Base-by-base conservation (phyloP, 2,797 vertebrate species). In the Manis pentadactyla region DNA sequence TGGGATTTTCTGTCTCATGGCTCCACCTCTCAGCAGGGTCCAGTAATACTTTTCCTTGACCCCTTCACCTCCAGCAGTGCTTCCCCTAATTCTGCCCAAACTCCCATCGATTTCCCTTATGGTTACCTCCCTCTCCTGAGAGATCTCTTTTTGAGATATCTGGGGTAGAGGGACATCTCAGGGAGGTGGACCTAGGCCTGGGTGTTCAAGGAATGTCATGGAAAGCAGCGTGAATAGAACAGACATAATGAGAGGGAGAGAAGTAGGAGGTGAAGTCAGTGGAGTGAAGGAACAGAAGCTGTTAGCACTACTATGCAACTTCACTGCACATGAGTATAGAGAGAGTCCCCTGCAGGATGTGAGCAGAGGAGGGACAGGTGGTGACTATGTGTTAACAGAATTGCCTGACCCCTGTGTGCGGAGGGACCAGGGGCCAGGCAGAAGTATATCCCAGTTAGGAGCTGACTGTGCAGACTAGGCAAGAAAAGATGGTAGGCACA, bases 251-350 rank as follows among this genome's bases (percentile, higher is more conserved):
- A 25, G 42, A 39, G 74, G 39, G 23, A 57, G 31, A 34, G 9
- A 57, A n/a, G 4, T 2, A 7, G 5, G 37, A 19, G 15, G 37
- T 9, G 4, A 86, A 49, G 49, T 42, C 10, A 39, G 27, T 19
- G 68, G 64, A 73, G 25, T 13, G 12, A 51, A 61, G 39, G 27
- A 17, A 46, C 46, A 92, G 79, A 21, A 77, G 5, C 46, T 39
- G 0, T 59, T 18, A 42, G 68, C 25, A 7, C 5, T 0, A 14
- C 31, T 66, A 3, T 61, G 9, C 18, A 1, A 8, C 66, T 57
- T 19, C 27, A n/a, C 27, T 19, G 19, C 4, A 2, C 57, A 1
- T 39, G 68, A 63, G 25, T 8, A 18, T 17, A 83, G n/a, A 49
- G n/a, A 49, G 19, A 5, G 25, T 21, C 21, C 6, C 8, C n/a